Conservation (phyloP, 2,888 invertebrate species). For the Himalopsyche tibetana region DNA sequence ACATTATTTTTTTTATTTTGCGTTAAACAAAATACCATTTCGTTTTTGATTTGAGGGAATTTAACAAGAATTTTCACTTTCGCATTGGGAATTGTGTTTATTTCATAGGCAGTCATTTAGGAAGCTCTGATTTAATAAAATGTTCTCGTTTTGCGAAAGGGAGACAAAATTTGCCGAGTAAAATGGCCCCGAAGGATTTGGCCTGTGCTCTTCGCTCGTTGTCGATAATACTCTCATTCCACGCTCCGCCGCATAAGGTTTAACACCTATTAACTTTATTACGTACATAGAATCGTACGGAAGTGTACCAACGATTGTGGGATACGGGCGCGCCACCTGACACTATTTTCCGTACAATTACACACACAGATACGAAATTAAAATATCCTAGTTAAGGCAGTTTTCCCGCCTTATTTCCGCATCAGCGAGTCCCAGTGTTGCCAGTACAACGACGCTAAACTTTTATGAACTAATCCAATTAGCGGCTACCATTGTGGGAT, state of each 20-base stretch:
- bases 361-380: constrained; percentile 50
- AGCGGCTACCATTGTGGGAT: constrained; percentile 67
- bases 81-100: not conserved
- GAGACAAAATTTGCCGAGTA: constrained; percentile 23
- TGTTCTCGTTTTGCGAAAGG: constrained; percentile 36
- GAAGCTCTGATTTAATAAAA: constrained; percentile 23
- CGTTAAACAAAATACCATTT: too few relatives aligned
- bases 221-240: constrained; percentile 35
- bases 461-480: constrained; percentile 72
- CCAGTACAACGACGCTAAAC: constrained; percentile 66
- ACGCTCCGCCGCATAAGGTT: constrained; percentile 48
- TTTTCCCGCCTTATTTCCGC: constrained; percentile 17
- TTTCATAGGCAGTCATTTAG: not conserved
- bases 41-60: too few relatives aligned
- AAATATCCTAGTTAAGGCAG: constrained; percentile 44
- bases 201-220: constrained; percentile 3
- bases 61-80: too few relatives aligned
- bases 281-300: constrained; percentile 4
- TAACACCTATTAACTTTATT: constrained; percentile 48
- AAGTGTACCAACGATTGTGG: not conserved
- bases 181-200: constrained; percentile 33
- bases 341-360: constrained; percentile 59
- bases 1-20: too few relatives aligned
- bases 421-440: constrained; percentile 26
- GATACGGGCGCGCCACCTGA: constrained; percentile 49